phyloP scores from a whole-genome alignment of 1,140 invertebrate genomes.

The Tyrophagus putrescentiae region DNA sequence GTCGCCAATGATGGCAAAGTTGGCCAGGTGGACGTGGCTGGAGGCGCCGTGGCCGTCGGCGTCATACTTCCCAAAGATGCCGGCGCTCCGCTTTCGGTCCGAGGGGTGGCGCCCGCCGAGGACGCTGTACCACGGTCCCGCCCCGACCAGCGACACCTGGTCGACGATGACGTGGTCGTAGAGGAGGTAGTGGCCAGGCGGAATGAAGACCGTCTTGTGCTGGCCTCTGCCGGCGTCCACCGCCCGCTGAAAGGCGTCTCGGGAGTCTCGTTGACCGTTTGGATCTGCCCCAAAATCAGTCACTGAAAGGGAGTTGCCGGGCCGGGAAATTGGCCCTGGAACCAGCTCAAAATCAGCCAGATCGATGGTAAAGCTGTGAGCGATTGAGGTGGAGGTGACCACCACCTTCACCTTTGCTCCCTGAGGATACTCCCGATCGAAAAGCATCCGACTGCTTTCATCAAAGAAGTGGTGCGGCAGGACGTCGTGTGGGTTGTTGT shows the following conservation, averaged over 20 bases:
- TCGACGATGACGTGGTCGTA: constrained; percentile 12
- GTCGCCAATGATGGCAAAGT: constrained; percentile 13
- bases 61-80: constrained; percentile 9
- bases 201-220: constrained; percentile 9
- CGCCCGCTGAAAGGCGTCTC: constrained; percentile 3
- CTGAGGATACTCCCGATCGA: constrained; percentile 2
- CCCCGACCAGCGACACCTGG: neutral
- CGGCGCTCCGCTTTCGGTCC: neutral
- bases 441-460: neutral
- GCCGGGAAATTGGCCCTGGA: neutral
- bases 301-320: neutral
- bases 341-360: constrained; percentile 17
- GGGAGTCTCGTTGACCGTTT: constrained; percentile 1
- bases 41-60: neutral
- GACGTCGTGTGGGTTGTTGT: neutral
- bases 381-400: neutral
- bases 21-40: neutral
- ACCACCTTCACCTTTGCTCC: neutral
- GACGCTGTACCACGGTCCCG: constrained; percentile 3
- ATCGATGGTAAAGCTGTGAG: constrained; percentile 12
- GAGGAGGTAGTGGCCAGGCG: neutral
- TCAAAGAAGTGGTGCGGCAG: neutral
- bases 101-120: neutral
- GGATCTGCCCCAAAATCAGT: neutral
- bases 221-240: neutral